These are phyloP conservation scores for Staurois parvus DNA, from an alignment of 2,797 vertebrate species.

Conservation along the genomic window DNA sequence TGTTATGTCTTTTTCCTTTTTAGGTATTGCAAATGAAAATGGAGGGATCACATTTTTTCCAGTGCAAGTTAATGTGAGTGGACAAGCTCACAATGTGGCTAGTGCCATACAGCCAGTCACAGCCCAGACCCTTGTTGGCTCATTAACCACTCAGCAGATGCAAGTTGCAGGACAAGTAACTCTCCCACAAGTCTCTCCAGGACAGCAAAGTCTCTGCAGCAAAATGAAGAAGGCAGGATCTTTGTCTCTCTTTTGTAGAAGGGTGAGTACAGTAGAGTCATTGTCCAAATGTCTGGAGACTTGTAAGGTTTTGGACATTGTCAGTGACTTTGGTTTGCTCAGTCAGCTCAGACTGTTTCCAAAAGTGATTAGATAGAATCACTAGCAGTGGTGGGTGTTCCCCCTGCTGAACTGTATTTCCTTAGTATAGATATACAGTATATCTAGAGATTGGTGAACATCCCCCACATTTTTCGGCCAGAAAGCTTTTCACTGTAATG, in stretches of 20 bases:
- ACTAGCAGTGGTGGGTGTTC: too few relatives aligned
- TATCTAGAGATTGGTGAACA: too few relatives aligned
- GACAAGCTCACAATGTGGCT: slow-evolving; percentile 77
- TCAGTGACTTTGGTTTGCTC: background rate
- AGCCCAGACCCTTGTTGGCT: slow-evolving; percentile 77
- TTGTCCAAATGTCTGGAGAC: background rate
- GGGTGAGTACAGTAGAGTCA: slow-evolving; percentile 73
- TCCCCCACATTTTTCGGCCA: too few relatives aligned
- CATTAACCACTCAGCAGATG: slow-evolving; percentile 76
- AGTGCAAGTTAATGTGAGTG: slow-evolving; percentile 83
- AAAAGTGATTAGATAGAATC: too few relatives aligned
- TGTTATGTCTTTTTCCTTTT: slow-evolving; percentile 14
- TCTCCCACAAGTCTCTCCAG: slow-evolving; percentile 72
- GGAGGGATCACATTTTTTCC: slow-evolving; percentile 92
- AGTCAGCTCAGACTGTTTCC: too few relatives aligned
- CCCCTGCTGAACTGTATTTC: too few relatives aligned
- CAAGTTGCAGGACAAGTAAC: slow-evolving; percentile 76
- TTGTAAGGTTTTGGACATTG: background rate
- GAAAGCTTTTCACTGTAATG: too few relatives aligned
- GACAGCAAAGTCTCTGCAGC: slow-evolving; percentile 66
- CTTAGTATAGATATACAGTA: too few relatives aligned
- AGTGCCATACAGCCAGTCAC: slow-evolving; percentile 78
- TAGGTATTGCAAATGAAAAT: slow-evolving; percentile 90
- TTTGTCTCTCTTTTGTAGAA: slow-evolving; percentile 87
- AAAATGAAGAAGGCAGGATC: slow-evolving; percentile 82